phyloP scores from a whole-genome alignment of 1,140 invertebrate species.

The Platorchestia sp. region DNA sequence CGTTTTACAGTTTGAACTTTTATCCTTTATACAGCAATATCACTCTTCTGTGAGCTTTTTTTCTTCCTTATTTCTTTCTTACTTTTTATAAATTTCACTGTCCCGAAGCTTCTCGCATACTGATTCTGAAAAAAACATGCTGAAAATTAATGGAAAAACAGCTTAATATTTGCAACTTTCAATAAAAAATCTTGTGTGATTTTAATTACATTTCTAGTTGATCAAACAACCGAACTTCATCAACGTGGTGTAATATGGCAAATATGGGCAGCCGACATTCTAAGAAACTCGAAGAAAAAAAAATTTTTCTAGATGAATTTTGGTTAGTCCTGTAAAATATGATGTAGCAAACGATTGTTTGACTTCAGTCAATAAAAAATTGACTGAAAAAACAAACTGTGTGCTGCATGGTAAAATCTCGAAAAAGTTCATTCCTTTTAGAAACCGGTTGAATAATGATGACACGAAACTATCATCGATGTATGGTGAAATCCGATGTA shows the following conservation, averaged over 20 bases:
- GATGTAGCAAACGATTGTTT: too few species aligned
- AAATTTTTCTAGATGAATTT: not conserved
- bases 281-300: not conserved
- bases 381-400: too few species aligned
- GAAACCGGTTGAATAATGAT: not conserved
- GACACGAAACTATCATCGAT: not conserved
- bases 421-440: not conserved
- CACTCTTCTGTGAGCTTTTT: not conserved
- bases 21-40: not conserved
- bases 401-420: not conserved
- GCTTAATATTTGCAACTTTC: not conserved
- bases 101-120: too few species aligned
- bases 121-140: too few species aligned
- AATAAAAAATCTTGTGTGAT: not conserved
- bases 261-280: not conserved
- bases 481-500: not conserved
- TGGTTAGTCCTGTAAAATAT: too few species aligned
- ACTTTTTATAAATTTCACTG: not conserved
- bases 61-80: not conserved
- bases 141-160: too few species aligned
- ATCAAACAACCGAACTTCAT: not conserved
- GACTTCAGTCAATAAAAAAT: too few species aligned
- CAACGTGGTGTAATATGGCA: not conserved
- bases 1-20: not conserved
- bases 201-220: not conserved